Base-by-base conservation (phyloP, 1,140 invertebrate genomes). In the Caenorhabditis briggsae region DNA sequence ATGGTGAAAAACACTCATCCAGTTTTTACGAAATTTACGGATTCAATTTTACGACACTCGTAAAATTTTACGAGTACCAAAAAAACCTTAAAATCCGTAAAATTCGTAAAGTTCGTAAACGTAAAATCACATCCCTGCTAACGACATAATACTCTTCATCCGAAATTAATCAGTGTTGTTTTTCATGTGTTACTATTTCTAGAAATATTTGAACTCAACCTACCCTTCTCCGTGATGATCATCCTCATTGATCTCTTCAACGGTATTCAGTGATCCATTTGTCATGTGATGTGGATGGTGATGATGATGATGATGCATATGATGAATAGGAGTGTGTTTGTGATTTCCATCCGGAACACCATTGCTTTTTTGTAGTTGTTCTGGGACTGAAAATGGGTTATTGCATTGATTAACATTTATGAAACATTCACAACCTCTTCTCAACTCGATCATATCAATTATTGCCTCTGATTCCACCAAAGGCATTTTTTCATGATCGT, bases 221-320 rank as follows among this genome's bases (percentile, higher is more conserved):
- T 53, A 78, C 70, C 70, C 70, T 50, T 78, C 70, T 6, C 70
- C 70, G 46, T 53, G 70, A 78, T 78, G 70, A 78, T 78, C 70
- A 78, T 78, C 70, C 70, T 78, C 70, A 25, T 78, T 78, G 70
- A 50, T 78, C 70, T 78, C 70, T 78, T 78, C 70, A 12, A 78
- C 70, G 11, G 70, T 78, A 78, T 78, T 78, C 70, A 78, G 20
- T 12, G 70, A 78, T 53, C 70, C 70, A 78, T 78, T 78, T 6
- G 70, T 78, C 70, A 78, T 48, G 46, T 78, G 70, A 78, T 78
- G 70, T 23, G 46, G 70, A 78, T 78, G 70, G 14, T 78, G 43
- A 78, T 78, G 70, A 25, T 50, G 64, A 33, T 64, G 64, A 78
- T 78, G 46, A 12, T 78, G 70, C 2, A 78, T n/a, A 78, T 50